Conservation (phyloP, 2,113 vertebrate genomes). For the Rana temporaria region DNA sequence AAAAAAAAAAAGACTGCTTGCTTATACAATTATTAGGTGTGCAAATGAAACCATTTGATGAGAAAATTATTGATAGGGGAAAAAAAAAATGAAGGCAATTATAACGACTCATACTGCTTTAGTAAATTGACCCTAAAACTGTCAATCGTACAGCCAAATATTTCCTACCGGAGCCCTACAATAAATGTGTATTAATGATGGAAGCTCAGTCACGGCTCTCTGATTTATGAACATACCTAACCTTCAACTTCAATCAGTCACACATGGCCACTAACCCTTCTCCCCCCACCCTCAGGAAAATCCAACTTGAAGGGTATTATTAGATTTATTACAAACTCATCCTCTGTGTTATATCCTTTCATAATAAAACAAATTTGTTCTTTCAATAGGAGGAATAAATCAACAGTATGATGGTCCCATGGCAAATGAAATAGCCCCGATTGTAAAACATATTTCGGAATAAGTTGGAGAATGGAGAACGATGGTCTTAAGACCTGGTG, state of each 20-base stretch:
- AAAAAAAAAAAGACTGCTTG: too few species aligned
- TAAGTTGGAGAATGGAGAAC: conserved; percentile 24
- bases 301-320: conserved; percentile 19
- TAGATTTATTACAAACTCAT: conserved; percentile 45
- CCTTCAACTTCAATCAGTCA: conserved; percentile 51
- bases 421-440: conserved; percentile 38
- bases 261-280: conserved; percentile 32
- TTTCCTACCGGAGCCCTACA: conserved; percentile 13
- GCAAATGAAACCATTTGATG: too few species aligned
- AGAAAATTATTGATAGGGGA: too few species aligned
- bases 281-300: conserved; percentile 23
- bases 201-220: conserved; percentile 15
- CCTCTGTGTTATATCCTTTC: conserved; percentile 51
- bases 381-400: conserved; percentile 52
- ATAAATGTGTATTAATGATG: conserved; percentile 21
- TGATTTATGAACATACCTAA: conserved; percentile 41
- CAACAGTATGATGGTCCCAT: conserved; percentile 20
- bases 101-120: too few species aligned
- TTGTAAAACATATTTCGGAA: conserved; percentile 42
- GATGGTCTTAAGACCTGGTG: conserved; percentile 7
- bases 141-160: conserved; percentile 17
- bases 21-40: too few species aligned
- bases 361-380: conserved; percentile 53
- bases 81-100: too few species aligned
- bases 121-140: too few species aligned